Percentiles rank a stretch among this genome's conserved stretches.
Evolutionary conservation across 2,888 invertebrate species (phyloP).

Genomic region (Lymantria dispar): DNA sequence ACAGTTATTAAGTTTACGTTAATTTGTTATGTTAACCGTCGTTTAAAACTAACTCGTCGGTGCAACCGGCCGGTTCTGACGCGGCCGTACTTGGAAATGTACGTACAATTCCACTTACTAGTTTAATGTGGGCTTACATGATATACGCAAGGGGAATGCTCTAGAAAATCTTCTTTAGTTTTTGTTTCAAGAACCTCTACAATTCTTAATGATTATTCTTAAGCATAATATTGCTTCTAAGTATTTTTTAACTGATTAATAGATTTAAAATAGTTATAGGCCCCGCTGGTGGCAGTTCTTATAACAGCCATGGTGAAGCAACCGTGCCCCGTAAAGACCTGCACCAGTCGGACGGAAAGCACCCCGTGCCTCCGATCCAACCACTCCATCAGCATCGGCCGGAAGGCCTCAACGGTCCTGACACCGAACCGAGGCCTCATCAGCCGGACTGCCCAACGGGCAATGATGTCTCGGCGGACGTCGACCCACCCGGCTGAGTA

Average conservation of each 20-base stretch:
- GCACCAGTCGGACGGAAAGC: no score
- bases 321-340: no score
- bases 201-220: not conserved
- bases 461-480: no score
- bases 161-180: not conserved
- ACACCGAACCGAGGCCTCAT: no score
- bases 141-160: slow-evolving; percentile 13
- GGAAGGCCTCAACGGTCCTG: no score
- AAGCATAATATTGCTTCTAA: not conserved
- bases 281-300: no score
- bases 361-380: no score
- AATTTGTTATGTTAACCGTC: slow-evolving; percentile 14
- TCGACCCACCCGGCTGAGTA: no score
- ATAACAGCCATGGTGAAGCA: not conserved
- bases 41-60: slow-evolving; percentile 18
- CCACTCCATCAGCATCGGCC: no score
- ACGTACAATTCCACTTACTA: slow-evolving; percentile 80
- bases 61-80: slow-evolving; percentile 51
- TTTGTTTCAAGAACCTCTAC: not conserved
- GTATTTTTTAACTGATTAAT: no score
- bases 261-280: no score
- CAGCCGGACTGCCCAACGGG: no score
- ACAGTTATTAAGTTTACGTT: not conserved
- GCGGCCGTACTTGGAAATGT: slow-evolving; percentile 78
- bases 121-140: slow-evolving; percentile 56